phyloP scores from a whole-genome alignment of 2,113 vertebrate genomes.

The Anolis sagrei region DNA sequence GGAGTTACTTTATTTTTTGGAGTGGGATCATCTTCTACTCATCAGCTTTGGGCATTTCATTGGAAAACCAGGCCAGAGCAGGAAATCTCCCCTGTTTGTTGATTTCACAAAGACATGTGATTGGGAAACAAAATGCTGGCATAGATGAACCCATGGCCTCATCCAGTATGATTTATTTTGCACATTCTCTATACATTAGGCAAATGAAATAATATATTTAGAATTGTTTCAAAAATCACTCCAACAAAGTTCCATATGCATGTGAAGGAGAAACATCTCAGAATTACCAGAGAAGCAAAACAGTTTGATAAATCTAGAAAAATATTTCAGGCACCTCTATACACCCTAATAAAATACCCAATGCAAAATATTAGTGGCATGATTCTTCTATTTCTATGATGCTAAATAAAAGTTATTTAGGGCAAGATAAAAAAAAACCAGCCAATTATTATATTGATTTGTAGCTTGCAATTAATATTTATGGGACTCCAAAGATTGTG shows the following conservation, averaged over 20 bases:
- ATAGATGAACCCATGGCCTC: background rate
- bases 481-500: background rate
- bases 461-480: background rate
- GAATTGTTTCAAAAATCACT: background rate
- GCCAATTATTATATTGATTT: background rate
- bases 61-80: background rate
- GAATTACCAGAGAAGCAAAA: background rate
- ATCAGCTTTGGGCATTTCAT: background rate
- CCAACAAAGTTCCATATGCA: background rate
- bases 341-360: background rate
- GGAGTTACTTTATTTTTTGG: too few relatives aligned
- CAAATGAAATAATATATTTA: background rate
- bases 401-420: conserved; percentile 10
- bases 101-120: background rate
- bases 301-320: background rate
- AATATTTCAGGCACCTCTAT: background rate
- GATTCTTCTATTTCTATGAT: background rate
- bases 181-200: background rate
- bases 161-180: background rate
- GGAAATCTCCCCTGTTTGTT: background rate
- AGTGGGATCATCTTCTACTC: background rate
- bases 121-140: background rate
- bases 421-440: background rate
- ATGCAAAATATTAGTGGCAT: background rate
- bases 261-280: background rate